Base-by-base conservation (phyloP, 92 coral and sea anemone genomes). In the Palythoa grandis region DNA sequence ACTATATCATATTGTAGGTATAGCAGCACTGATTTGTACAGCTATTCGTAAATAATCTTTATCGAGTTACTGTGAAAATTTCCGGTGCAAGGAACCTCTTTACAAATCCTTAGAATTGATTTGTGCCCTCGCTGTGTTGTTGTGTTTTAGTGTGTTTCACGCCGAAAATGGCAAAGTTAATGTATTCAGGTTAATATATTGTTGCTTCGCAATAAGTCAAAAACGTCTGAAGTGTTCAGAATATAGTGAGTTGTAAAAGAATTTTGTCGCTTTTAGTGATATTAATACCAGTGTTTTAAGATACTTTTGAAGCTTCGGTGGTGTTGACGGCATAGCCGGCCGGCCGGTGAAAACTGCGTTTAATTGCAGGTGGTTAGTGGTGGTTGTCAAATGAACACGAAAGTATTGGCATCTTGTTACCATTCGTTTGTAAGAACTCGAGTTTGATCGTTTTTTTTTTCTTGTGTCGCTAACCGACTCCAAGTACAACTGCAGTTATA, bases 331-430 rank as follows among this genome's bases (percentile, higher is more conserved):
- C 3, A 11, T 3, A n/a, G 63, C 75, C 61, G 43, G 56, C 72
- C 72, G 56, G 75, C 74, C 82, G 48, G 67, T 76, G 43, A 50
- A 20, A 66, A 10, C 48, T 61, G 2, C 16, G 4, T 35, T 17
- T 78, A 60, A 65, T 52, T 66, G 74, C 85, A 66, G 75, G 85
- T 80, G 85, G 70, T 15, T 22, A 74, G 66, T 58, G 75, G 85
- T 80, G 85, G 70, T 15, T 22, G 85, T 80, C 74, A 24, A 47
- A 63, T 66, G 74, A 48, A 63, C 75, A 80, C 35, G 20, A 23
- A 22, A 5, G 43, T 65, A 80, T 63, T 80, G 74, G 52, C 29
- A 63, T 40, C 74, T 52, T 67, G 74, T 80, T 80, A 66, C 22
- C 50, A 80, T 12, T 24, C 25, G 70, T 25, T 6, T 1, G 23